A percentile compares a stretch with the other conserved stretches of the same genome.
Evolutionary conservation across 1,140 invertebrate genomes (phyloP).

Genomic region (Pinna nobilis): DNA sequence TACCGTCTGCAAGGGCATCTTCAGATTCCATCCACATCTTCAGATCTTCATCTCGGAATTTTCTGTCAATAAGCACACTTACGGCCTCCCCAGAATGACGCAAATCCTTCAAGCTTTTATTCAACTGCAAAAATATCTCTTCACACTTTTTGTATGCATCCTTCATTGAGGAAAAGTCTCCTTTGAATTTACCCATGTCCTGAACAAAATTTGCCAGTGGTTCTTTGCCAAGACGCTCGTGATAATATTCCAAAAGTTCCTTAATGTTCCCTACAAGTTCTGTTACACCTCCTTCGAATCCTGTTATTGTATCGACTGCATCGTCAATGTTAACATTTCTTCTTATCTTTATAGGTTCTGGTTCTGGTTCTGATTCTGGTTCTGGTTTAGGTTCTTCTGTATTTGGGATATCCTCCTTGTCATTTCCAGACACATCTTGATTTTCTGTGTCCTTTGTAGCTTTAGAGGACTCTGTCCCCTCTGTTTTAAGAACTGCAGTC

Average conservation of each 20-base stretch:
- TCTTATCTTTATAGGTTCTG: conserved; percentile 17
- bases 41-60: conserved; percentile 40
- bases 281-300: conserved; percentile 21
- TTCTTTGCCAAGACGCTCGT: conserved; percentile 16
- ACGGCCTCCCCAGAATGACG: conserved; percentile 29
- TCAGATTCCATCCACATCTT: conserved; percentile 35
- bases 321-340: conserved; percentile 40
- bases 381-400: background rate
- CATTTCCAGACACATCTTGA: background rate
- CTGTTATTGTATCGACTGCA: conserved; percentile 30
- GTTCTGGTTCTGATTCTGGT: conserved; percentile 20
- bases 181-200: conserved; percentile 40
- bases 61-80: conserved; percentile 33
- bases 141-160: conserved; percentile 45
- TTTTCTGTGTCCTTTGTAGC: background rate
- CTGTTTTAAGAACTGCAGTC: background rate
- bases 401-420: background rate
- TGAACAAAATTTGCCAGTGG: conserved; percentile 31
- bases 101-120: conserved; percentile 39
- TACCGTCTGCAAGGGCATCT: too few species aligned
- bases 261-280: conserved; percentile 37
- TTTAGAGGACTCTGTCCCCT: background rate
- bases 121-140: conserved; percentile 27
- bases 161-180: conserved; percentile 37
- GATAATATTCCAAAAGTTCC: conserved; percentile 32